Base-by-base conservation (phyloP, 1,140 invertebrate species). In the Orussus abietinus region DNA sequence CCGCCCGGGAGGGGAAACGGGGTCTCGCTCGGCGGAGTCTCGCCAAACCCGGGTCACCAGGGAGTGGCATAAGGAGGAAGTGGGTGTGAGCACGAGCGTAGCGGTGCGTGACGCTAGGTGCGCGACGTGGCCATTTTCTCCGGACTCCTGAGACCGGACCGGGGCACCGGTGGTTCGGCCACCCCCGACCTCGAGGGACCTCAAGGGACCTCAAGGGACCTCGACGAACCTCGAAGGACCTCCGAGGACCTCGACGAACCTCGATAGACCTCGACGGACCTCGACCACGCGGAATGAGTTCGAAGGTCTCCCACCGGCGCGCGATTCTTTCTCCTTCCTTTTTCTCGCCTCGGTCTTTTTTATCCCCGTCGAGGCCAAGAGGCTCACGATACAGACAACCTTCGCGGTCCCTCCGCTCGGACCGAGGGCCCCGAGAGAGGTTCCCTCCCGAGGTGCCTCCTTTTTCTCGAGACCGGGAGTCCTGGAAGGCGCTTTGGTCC, bases 21-120 rank as follows among this genome's bases (percentile, higher is more conserved):
- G n/a, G 22, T 25, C n/a, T 25, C 22, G 22, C 22, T 25, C 22
- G 6, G 6, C n/a, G n/a, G n/a, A 25, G 22, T 32, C 31, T 32
- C 7, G n/a, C n/a, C n/a, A n/a, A n/a, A 14, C 7, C 31, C 31
- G 10, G 14, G 31, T 14, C 14, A 32, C 51, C 64, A 68, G 70
- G 69, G 71, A 71, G 71, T 74, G 71, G 71, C 66, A 53, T 69
- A 70, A 74, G 69, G 69, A 71, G 71, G 71, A 74, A 72, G 67
- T 72, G 71, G 71, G 71, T 72, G 69, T 74, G 71, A 72, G 63
- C 66, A 64, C 57, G 57, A 59, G 66, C 56, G 66, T 70, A 62
- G 59, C 70, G 64, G 58, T 69, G 70, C 69, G 63, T 70, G 64
- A 72, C 69, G 62, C 53, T 53, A 51, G 51, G 14, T n/a, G 55